Percentiles rank a stretch among this genome's conserved stretches.
Evolutionary conservation across 2,797 vertebrate genomes (phyloP).

Genomic region (Leptodactylus fallax): DNA sequence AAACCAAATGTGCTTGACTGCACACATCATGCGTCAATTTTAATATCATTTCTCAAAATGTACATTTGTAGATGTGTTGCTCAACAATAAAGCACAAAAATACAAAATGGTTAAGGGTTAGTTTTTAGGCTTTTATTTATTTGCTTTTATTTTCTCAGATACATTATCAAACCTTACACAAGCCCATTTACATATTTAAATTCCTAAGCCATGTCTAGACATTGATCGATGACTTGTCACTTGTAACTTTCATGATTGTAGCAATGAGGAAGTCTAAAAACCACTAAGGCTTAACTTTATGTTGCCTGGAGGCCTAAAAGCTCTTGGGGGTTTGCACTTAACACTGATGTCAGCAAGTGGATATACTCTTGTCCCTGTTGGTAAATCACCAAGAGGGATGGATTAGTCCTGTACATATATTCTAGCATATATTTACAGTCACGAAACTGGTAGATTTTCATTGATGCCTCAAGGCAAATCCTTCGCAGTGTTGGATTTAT

Average conservation of each 20-base stretch:
- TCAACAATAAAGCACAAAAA: slow-evolving; percentile 12
- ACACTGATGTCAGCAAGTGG: not conserved
- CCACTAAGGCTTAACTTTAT: slow-evolving; percentile 6
- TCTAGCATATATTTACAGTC: not conserved
- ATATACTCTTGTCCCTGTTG: not conserved
- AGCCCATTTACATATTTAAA: not conserved
- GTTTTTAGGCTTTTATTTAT: slow-evolving; percentile 39
- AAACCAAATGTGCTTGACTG: slow-evolving; percentile 43
- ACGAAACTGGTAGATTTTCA: not conserved
- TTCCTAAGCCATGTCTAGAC: not conserved
- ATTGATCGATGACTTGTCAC: not conserved
- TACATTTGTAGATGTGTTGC: not conserved
- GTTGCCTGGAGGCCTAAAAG: not conserved
- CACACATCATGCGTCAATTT: not conserved
- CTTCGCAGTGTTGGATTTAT: not conserved
- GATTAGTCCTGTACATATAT: not conserved
- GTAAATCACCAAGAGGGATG: not conserved
- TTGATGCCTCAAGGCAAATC: not conserved
- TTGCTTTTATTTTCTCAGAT: slow-evolving; percentile 7
- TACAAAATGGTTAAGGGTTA: not conserved
- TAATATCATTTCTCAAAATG: not conserved
- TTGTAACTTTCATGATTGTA: slow-evolving; percentile 9
- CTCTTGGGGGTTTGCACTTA: slow-evolving; percentile 7
- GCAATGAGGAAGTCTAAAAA: slow-evolving; percentile 5
- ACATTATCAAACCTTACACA: slow-evolving; percentile 16